phyloP scores from a whole-genome alignment of 2,113 vertebrate species.

The Hippopotamus amphibius region DNA sequence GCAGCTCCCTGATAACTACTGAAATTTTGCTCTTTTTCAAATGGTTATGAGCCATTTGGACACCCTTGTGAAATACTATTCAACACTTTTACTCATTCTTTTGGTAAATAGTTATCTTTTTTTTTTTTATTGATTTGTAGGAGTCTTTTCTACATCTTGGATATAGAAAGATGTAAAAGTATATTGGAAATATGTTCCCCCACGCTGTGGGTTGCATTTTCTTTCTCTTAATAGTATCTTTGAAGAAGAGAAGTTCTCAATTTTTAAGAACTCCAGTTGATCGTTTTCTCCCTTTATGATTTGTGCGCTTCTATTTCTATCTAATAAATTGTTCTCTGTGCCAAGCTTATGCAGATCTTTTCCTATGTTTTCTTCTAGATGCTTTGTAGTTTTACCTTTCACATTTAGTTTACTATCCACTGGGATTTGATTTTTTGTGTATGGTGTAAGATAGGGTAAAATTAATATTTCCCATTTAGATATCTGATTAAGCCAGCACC shows the following conservation, averaged over 20 bases:
- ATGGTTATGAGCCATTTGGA: neutral
- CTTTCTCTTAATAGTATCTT: conserved; percentile 33
- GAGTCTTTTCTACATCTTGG: neutral
- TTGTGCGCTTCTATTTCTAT: neutral
- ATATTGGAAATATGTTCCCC: neutral
- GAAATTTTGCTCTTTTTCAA: neutral
- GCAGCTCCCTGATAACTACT: neutral
- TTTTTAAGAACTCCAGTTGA: conserved; percentile 39
- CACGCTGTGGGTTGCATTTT: neutral
- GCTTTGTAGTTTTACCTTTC: neutral
- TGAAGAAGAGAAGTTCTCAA: neutral
- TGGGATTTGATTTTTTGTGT: neutral
- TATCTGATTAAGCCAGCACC: neutral
- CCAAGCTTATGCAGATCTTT: neutral
- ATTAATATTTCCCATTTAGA: conserved; percentile 25
- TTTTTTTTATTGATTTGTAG: neutral
- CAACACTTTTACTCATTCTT: neutral
- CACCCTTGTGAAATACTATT: neutral
- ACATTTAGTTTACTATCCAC: neutral
- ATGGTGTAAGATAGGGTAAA: neutral
- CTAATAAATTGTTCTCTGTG: neutral
- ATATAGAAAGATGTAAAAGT: conserved; percentile 8
- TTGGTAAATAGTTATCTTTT: neutral
- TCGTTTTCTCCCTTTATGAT: neutral
- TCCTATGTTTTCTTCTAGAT: neutral